Base-by-base conservation (phyloP, 2,888 invertebrate genomes). In the Rutpela maculata region DNA sequence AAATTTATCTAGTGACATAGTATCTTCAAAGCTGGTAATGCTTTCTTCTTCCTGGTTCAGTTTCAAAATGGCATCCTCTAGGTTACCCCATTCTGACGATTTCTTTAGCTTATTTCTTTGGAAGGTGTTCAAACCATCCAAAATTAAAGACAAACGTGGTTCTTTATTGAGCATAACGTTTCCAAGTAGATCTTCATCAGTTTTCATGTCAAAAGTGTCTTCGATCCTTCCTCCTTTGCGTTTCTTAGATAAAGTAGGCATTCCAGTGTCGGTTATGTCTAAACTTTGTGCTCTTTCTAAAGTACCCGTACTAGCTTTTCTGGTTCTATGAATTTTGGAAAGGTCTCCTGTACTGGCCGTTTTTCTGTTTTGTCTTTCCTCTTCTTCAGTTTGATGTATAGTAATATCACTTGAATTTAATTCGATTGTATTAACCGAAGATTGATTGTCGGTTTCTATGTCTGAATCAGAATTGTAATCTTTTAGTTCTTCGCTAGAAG, bases 291-390 rank as follows among this genome's bases (percentile, higher is more conserved):
- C 95, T 80, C 96, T 91, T 89, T 96, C 96, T 73, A 95, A 88
- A 11, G 93, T 94, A 3, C 93, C 93, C 3, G 85, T 86, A 73
- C 86, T 89, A 11, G 83, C 86, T 80, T 87, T 91, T 22, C 90
- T 86, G 9, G 74, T 66, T 26, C 90, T 86, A 73, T 92, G 91
- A 78, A 95, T 93, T 86, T 94, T 93, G 0, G 95, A 95, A 68
- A 96, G 89, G 88, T 96, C 96, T 0, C 95, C 96, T 1, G 96
- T 91, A 55, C 95, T 96, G 0, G 95, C 94, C 1, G 96, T 95
- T 90, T 94, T 95, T 18, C 95, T 90, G 75, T 91, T 91, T 85
- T 93, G 93, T 68, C 93, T 93, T 81, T 92, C 93, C 82, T 92
- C 91, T 74, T 93, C 93, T 56, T 94, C 93, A 12, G 93, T 93